A percentile compares a stretch with the other conserved stretches of the same genome.
Conservation (phyloP, 2,888 invertebrate species). For the Arge pagana region DNA sequence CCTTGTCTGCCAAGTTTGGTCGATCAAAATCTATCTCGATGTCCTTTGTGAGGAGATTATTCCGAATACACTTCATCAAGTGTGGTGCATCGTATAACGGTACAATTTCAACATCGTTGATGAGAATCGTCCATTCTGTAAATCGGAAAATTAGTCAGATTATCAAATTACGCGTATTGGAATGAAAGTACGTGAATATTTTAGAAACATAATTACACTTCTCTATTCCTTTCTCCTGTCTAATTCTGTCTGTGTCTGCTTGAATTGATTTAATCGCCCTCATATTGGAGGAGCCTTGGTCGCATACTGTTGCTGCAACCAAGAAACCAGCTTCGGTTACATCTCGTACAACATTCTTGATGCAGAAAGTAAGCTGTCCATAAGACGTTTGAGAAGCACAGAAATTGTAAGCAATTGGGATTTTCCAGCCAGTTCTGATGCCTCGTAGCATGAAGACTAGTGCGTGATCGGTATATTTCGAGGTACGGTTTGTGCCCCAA, state of each 20-base stretch:
- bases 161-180: too few species aligned
- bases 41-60: conserved; percentile 25
- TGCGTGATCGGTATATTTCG: conserved; percentile 25
- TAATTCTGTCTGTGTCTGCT: conserved; percentile 14
- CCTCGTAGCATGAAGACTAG: conserved; percentile 28
- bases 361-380: conserved; percentile 20
- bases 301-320: conserved; percentile 23
- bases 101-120: conserved; percentile 20
- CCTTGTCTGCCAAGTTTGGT: conserved; percentile 1
- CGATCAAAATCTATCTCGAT: conserved; percentile 16
- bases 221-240: conserved; percentile 7
- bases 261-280: conserved; percentile 17
- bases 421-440: conserved; percentile 23
- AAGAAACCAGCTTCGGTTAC: conserved; percentile 18
- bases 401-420: conserved; percentile 25
- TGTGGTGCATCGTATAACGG: conserved; percentile 30
- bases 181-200: not conserved
- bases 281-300: conserved; percentile 16
- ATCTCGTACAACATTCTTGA: conserved; percentile 16
- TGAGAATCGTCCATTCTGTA: conserved; percentile 2
- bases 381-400: conserved; percentile 21
- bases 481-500: conserved; percentile 20
- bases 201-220: not conserved
- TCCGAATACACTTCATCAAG: conserved; percentile 27
- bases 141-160: too few species aligned